phyloP scores from a whole-genome alignment of 2,797 vertebrate species.

The Rhinoraja longicauda region DNA sequence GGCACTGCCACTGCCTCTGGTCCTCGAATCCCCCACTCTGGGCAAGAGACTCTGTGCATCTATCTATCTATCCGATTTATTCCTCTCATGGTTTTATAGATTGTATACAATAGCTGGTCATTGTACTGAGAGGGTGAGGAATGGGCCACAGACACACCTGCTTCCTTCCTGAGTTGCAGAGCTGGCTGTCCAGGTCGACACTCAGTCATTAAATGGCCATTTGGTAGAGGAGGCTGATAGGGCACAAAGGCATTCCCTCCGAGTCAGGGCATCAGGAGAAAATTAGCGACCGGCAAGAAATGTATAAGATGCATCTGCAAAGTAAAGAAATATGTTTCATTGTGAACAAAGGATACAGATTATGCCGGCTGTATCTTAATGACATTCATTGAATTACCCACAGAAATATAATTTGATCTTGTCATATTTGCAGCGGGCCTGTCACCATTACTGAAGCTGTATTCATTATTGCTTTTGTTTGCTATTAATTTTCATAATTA shows the following conservation, averaged over 20 bases:
- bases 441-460: background rate
- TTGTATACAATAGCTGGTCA: background rate
- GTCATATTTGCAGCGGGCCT: slow-evolving; percentile 23
- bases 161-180: background rate
- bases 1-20: no score
- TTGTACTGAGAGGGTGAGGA: background rate
- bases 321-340: background rate
- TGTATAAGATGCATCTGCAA: slow-evolving; percentile 4
- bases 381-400: slow-evolving; percentile 36
- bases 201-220: background rate
- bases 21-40: no score
- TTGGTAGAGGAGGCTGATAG: background rate
- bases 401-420: slow-evolving; percentile 34
- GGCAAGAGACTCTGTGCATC: no score
- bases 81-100: no score
- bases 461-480: slow-evolving; percentile 27
- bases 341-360: slow-evolving; percentile 1
- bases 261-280: background rate
- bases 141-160: background rate
- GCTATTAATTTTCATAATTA: slow-evolving; percentile 36
- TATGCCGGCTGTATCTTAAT: slow-evolving; percentile 21
- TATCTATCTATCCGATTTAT: no score
- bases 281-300: background rate
- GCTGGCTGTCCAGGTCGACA: no score
- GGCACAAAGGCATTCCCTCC: background rate